Base-by-base conservation (phyloP, 2,797 vertebrate genomes). In the Xenops minutus region DNA sequence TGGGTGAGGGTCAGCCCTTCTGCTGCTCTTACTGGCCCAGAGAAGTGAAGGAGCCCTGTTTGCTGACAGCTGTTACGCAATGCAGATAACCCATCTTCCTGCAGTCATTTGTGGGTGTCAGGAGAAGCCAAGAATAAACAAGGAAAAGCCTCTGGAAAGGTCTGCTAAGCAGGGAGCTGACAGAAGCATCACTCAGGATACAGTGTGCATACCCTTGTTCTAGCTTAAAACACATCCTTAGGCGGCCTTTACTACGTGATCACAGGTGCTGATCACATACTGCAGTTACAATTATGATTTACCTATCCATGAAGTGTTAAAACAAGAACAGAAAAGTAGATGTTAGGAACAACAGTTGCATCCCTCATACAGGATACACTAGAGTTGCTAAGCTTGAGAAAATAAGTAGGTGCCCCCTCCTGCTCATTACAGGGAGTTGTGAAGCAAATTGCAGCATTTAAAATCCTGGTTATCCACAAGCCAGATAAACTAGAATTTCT, bases 61-160 rank as follows among this genome's bases (percentile, higher is more conserved):
- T 85, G 59, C 55, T 44, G 81, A 32, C 84, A 92, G 84, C 37
- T 19, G 6, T 9, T 37, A 77, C 0, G 8, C 84, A 73, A 56
- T 2, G 2, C 74, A 76, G 32, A 56, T 5, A 74, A 23, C 41
- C 74, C 61, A 22, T 49, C 80, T 23, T 63, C n/a, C 91, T 80
- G 87, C 44, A 85, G 59, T 18, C 87, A 29, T 16, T 79, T 37
- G 63, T 73, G 75, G 87, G 68, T 71, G 91, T 85, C 87, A 73
- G 81, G 20, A 91, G 78, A 64, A 80, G 52, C 78, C 52, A 68
- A 85, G 81, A 94, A 93, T 64, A 94, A 93, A 61, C 19, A 21
- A 85, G 89, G 89, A 91, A 93, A 92, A 88, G 72, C 81, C 87
- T 85, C 72, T n/a, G 20, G 87, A 89, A 89, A 83, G 26, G 56